Percentiles rank a stretch among this genome's conserved stretches.
Evolutionary conservation across 2,113 vertebrate species (phyloP).

Genomic region (Setophaga petechia): DNA sequence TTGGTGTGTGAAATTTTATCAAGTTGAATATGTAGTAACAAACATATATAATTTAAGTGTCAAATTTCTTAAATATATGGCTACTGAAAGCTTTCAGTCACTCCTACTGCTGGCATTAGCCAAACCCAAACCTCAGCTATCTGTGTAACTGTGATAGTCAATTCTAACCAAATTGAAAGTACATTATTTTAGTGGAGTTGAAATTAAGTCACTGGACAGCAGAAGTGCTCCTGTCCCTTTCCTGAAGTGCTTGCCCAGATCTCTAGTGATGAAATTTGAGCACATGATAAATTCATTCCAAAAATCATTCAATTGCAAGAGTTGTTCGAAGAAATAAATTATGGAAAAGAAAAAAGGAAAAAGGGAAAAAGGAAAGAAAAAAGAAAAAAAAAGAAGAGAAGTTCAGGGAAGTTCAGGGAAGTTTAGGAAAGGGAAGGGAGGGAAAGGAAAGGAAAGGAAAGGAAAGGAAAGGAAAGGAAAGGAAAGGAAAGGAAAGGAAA

Average conservation of each 20-base stretch:
- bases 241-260: background rate
- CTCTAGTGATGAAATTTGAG: background rate
- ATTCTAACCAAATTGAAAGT: background rate
- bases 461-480: too few relatives aligned
- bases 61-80: background rate
- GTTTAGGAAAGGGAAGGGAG: background rate
- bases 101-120: background rate
- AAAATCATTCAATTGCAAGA: background rate
- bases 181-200: background rate
- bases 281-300: background rate
- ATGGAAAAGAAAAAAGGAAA: fast-evolving
- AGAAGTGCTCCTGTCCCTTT: background rate
- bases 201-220: background rate
- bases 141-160: background rate
- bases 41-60: background rate
- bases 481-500: too few relatives aligned
- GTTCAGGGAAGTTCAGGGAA: too few relatives aligned
- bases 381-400: too few relatives aligned
- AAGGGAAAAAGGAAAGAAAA: background rate
- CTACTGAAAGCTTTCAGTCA: background rate
- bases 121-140: background rate
- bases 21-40: background rate
- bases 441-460: too few relatives aligned
- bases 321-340: background rate
- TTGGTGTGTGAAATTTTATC: background rate